Evolutionary conservation across 2,113 vertebrate genomes (phyloP).

Genomic region (Python bivittatus): DNA sequence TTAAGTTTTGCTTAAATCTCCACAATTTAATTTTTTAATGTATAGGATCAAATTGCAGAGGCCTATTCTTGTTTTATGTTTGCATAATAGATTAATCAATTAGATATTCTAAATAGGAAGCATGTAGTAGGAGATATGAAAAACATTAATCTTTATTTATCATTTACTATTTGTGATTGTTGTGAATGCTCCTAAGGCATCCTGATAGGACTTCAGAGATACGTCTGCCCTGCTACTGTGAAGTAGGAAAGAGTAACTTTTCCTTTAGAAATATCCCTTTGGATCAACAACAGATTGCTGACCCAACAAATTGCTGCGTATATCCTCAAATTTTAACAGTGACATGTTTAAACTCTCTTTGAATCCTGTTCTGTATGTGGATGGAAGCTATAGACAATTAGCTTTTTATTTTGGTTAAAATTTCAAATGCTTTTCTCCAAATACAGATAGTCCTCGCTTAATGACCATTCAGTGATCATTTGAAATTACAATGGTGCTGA

Average conservation of each 20-base stretch:
- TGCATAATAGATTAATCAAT: background rate
- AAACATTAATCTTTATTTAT: background rate
- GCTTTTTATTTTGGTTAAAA: slow-evolving; percentile 17
- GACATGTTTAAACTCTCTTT: background rate
- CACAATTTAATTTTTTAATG: background rate
- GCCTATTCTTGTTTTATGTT: background rate
- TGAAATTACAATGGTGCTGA: background rate
- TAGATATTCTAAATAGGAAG: background rate
- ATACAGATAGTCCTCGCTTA: background rate
- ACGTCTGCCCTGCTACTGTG: fast-evolving
- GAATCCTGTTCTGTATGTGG: fast-evolving
- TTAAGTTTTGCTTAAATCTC: background rate
- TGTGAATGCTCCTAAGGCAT: background rate
- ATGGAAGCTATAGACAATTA: background rate
- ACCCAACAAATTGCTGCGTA: no score
- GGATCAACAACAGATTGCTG: slow-evolving; percentile 3
- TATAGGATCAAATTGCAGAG: background rate
- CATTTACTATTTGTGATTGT: background rate
- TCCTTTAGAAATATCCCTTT: background rate
- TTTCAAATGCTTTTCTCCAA: slow-evolving; percentile 21
- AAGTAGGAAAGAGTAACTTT: background rate
- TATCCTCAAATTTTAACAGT: background rate
- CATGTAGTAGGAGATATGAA: background rate
- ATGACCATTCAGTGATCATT: background rate
- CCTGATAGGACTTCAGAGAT: background rate